phyloP scores from a whole-genome alignment of 2,797 vertebrate genomes.

The Sorex maritimensis region DNA sequence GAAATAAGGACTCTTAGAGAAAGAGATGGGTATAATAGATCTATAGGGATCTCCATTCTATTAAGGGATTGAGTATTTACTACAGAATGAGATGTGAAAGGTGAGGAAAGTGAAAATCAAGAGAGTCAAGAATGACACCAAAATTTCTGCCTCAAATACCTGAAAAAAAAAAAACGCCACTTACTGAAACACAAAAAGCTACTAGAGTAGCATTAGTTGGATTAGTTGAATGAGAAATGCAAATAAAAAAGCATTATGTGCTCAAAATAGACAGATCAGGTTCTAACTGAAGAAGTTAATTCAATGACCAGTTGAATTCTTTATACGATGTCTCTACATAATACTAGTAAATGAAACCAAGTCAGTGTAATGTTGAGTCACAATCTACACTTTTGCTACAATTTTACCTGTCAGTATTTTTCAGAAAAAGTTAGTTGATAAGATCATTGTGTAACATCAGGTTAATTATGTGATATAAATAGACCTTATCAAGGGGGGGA shows the following conservation, averaged over 20 bases:
- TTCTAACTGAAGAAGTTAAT: neutral
- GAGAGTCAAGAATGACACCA: too few species aligned
- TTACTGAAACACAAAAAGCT: too few species aligned
- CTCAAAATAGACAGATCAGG: neutral
- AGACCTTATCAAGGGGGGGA: constrained; percentile 53
- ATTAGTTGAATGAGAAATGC: neutral
- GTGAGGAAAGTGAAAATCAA: too few species aligned
- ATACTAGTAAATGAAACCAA: constrained; percentile 32
- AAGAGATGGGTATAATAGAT: too few species aligned
- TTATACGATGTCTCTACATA: neutral
- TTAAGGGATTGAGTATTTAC: too few species aligned
- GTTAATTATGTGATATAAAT: constrained; percentile 87
- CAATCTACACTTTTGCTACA: neutral
- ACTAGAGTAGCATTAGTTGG: neutral
- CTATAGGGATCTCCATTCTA: too few species aligned
- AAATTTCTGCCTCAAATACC: too few species aligned
- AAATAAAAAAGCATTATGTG: too few species aligned
- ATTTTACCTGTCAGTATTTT: constrained; percentile 59
- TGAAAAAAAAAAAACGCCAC: too few species aligned
- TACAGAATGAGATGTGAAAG: too few species aligned
- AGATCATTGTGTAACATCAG: constrained; percentile 69
- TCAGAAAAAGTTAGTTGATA: constrained; percentile 68
- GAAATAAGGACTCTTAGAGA: too few species aligned
- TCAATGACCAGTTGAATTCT: neutral
- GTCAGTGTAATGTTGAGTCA: neutral